These are phyloP conservation scores for Serilophus lunatus DNA, from an alignment of 2,113 vertebrate species.

Conservation along the genomic window DNA sequence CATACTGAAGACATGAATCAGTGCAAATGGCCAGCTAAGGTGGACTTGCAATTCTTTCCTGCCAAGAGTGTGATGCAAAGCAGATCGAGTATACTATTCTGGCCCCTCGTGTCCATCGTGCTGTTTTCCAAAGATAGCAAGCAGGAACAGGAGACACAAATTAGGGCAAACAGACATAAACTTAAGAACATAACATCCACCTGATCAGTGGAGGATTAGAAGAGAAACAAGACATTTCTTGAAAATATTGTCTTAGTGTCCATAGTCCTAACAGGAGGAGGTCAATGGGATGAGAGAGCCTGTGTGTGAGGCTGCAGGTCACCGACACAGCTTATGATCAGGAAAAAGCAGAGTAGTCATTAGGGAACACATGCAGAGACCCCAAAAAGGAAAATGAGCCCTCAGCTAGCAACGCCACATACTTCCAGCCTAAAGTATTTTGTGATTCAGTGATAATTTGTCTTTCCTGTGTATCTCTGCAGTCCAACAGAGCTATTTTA, in stretches of 20 bases:
- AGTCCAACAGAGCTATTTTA: neutral
- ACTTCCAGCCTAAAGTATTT: neutral
- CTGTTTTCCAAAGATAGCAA: slow-evolving; percentile 27
- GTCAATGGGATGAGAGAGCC: neutral
- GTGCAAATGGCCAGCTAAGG: neutral
- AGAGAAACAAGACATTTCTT: neutral
- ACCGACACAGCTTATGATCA: neutral
- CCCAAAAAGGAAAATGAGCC: neutral
- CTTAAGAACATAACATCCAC: neutral
- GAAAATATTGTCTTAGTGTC: neutral
- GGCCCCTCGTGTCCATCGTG: neutral
- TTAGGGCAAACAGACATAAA: slow-evolving; percentile 6
- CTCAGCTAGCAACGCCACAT: neutral
- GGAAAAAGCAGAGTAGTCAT: neutral
- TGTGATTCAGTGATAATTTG: neutral
- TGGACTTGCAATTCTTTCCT: neutral
- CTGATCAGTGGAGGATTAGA: neutral
- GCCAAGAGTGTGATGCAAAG: neutral
- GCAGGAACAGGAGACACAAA: neutral
- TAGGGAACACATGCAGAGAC: neutral
- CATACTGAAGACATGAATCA: neutral
- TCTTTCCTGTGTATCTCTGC: neutral
- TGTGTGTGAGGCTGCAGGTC: neutral
- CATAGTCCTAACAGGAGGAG: neutral
- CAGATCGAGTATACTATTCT: neutral